Evolutionary conservation across 2,888 invertebrate species (phyloP), one percentile per base, ranked within the genome.

Genomic region (Seira musarum): DNA sequence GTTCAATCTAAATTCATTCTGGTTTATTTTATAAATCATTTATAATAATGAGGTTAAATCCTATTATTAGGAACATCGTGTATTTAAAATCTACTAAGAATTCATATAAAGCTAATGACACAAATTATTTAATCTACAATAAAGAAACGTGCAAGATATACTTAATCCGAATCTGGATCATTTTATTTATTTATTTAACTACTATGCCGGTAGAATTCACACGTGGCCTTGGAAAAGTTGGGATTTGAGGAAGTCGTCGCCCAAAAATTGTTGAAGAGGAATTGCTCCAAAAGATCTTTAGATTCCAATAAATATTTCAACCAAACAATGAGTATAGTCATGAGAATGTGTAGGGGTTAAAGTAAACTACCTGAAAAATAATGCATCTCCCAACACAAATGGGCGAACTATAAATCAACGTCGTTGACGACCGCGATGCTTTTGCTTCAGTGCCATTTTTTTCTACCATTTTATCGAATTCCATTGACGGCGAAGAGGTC

Each of bases 271-370:
- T 57, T 19, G 73, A 17, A 1, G 81, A 69, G 0, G 81, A 81
- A 25, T 81, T 77, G 13, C 73, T 66, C 81, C 81, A 81, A 53
- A 72, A 81, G 24, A 81, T 72, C 81, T 81, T n/a, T n/a, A n/a
- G 49, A 53, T 49, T 49, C 49, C 49, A 49, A n/a, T n/a, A n/a
- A n/a, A n/a, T n/a, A n/a, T n/a, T n/a, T n/a, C n/a, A n/a, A n/a
- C n/a, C n/a, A n/a, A n/a, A n/a, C n/a, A n/a, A n/a, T n/a, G n/a
- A n/a, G n/a, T n/a, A n/a, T n/a, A n/a, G n/a, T n/a, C n/a, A n/a
- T n/a, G n/a, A n/a, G n/a, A n/a, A n/a, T n/a, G n/a, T n/a, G n/a
- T n/a, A n/a, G n/a, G n/a, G n/a, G n/a, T n/a, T n/a, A n/a, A n/a
- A n/a, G n/a, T n/a, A n/a, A n/a, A n/a, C 2, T 15, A 74, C 80